Evolutionary conservation across 2,113 vertebrate species (phyloP).

Genomic region (Hydrolagus affinis): DNA sequence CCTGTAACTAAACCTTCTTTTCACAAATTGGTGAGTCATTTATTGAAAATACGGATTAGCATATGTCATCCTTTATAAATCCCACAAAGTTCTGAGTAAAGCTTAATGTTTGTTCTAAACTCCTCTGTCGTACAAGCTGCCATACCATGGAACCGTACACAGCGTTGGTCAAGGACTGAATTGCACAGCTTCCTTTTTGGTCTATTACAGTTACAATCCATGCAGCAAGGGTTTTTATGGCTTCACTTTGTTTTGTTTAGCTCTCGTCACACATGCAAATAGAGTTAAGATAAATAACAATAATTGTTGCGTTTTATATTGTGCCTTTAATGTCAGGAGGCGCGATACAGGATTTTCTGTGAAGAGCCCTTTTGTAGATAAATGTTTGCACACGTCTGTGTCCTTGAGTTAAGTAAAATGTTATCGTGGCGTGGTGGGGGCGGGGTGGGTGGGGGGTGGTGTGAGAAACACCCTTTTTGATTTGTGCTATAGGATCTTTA

Average conservation of each 20-base stretch:
- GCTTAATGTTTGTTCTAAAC: not conserved
- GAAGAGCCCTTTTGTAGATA: no score
- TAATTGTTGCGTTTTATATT: no score
- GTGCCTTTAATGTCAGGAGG: no score
- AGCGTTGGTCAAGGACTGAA: not conserved
- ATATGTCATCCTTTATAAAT: not conserved
- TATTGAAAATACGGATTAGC: not conserved
- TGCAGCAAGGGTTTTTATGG: slow-evolving; percentile 11
- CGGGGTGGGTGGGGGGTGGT: no score
- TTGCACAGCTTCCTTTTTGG: not conserved
- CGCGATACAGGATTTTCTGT: not conserved
- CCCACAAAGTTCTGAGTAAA: slow-evolving; percentile 17
- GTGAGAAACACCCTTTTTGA: no score
- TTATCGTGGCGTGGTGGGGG: no score
- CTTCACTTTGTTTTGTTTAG: no score
- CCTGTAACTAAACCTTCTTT: slow-evolving; percentile 27
- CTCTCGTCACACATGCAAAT: no score
- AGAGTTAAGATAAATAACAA: no score
- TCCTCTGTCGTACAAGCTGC: slow-evolving; percentile 11
- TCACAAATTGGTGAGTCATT: slow-evolving; percentile 12
- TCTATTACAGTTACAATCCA: not conserved
- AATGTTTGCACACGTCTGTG: no score
- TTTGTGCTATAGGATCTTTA: no score
- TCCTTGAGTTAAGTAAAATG: no score
- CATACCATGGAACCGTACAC: not conserved